Conservation (phyloP, 1,140 invertebrate genomes). For the Drosophila tsacasi region DNA sequence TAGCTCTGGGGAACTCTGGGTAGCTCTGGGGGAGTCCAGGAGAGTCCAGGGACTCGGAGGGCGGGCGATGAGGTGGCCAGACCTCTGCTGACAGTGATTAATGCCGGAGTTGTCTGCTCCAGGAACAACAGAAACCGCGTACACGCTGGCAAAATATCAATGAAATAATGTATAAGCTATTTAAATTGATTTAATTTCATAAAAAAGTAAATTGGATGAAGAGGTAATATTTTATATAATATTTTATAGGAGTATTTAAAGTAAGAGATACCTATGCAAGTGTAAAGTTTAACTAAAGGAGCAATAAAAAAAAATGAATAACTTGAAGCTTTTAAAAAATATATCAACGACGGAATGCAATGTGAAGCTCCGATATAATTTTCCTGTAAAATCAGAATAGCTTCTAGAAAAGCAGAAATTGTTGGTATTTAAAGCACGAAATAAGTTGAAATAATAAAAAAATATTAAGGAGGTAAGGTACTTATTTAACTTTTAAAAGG, state of each 20-base stretch:
- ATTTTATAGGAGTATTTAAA: neutral
- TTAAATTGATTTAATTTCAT: conserved; percentile 5
- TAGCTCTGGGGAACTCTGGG: neutral
- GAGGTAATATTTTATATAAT: neutral
- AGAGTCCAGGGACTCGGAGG: conserved; percentile 12
- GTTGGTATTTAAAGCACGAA: too few species aligned
- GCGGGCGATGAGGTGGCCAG: conserved; percentile 72
- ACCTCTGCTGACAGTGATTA: conserved; percentile 72
- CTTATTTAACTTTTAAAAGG: too few species aligned
- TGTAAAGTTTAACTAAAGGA: too few species aligned
- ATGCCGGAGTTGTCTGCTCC: conserved; percentile 58
- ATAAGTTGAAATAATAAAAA: too few species aligned
- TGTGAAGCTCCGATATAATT: too few species aligned
- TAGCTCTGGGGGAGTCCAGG: conserved; percentile 1
- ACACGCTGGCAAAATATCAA: conserved; percentile 11
- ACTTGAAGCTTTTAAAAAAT: too few species aligned
- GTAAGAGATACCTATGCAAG: too few species aligned
- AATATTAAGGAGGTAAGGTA: too few species aligned
- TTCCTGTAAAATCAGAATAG: neutral
- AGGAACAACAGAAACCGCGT: conserved; percentile 27
- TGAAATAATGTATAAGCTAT: neutral
- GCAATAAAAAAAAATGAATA: too few species aligned
- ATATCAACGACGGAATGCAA: too few species aligned
- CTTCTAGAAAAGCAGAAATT: too few species aligned
- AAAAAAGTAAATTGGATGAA: neutral